A percentile compares a stretch with the other conserved stretches of the same genome.
These are phyloP conservation scores for Axea sp. DNA, from an alignment of 2,888 invertebrate genomes.

Conservation along the genomic window DNA sequence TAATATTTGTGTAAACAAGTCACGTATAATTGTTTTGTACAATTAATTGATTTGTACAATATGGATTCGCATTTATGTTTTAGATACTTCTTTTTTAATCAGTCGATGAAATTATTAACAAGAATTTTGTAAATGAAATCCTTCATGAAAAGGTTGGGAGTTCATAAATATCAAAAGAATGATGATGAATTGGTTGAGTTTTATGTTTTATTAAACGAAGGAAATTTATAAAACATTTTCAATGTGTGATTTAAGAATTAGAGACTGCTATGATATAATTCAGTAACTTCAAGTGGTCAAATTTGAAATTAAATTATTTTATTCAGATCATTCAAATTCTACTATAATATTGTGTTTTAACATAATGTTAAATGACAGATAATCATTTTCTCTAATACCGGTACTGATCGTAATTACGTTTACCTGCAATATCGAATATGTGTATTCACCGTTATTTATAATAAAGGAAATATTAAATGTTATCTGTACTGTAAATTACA, in stretches of 20 bases:
- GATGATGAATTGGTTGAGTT: conserved; percentile 15
- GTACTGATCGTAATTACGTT: neutral
- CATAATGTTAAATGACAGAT: too few relatives aligned
- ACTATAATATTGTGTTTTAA: too few relatives aligned
- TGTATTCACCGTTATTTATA: neutral
- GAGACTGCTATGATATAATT: too few relatives aligned
- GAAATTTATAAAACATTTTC: conserved; percentile 13
- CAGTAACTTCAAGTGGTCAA: too few relatives aligned
- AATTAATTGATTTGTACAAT: too few relatives aligned
- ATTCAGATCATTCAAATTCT: too few relatives aligned
- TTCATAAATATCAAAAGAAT: conserved; percentile 4
- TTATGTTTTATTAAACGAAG: neutral
- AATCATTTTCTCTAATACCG: conserved; percentile 2
- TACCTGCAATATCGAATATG: neutral
- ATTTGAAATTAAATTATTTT: neutral
- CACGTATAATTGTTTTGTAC: too few relatives aligned
- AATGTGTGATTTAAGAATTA: too few relatives aligned
- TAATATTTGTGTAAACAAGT: too few relatives aligned
- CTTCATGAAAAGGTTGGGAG: conserved; percentile 16
- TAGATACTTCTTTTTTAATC: too few relatives aligned
- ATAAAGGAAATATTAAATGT: conserved; percentile 18
- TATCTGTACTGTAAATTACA: conserved; percentile 12
- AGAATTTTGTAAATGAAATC: conserved; percentile 22
- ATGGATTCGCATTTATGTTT: too few relatives aligned
- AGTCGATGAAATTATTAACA: conserved; percentile 6